These are phyloP conservation scores for Grus americana DNA, from an alignment of 2,113 vertebrate genomes.

Conservation along the genomic window DNA sequence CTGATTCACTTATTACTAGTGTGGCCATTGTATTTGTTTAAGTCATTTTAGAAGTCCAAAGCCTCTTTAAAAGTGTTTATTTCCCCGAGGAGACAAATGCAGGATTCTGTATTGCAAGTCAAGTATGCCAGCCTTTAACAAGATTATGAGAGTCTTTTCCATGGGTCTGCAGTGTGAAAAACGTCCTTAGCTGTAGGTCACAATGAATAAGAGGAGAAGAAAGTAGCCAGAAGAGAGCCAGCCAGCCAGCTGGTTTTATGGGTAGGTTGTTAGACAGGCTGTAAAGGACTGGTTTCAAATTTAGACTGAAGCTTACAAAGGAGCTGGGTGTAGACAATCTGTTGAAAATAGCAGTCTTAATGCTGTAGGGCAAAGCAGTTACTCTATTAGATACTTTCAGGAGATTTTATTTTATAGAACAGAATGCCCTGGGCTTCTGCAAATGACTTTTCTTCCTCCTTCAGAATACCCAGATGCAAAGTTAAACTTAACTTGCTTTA, in stretches of 20 bases:
- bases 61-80: slow-evolving; percentile 43
- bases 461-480: not conserved
- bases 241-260: not conserved
- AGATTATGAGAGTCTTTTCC: slow-evolving; percentile 45
- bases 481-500: not conserved
- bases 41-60: slow-evolving; percentile 40
- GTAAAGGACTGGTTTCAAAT: not conserved
- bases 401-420: not conserved
- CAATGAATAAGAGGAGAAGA: not conserved
- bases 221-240: slow-evolving; percentile 13
- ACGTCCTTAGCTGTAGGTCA: slow-evolving; percentile 51
- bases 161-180: slow-evolving; percentile 24
- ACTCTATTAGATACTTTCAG: not conserved
- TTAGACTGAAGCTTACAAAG: not conserved
- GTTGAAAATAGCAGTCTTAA: not conserved
- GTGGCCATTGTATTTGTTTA: slow-evolving; percentile 42
- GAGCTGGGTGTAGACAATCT: not conserved
- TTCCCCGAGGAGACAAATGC: slow-evolving; percentile 47
- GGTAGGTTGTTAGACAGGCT: not conserved
- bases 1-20: not conserved
- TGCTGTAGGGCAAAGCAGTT: not conserved
- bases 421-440: not conserved
- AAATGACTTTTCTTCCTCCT: not conserved
- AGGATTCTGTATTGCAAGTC: slow-evolving; percentile 14
- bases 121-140: slow-evolving; percentile 27